Base-by-base conservation (phyloP, 2,888 invertebrate genomes). In the Drosophila subquinaria region DNA sequence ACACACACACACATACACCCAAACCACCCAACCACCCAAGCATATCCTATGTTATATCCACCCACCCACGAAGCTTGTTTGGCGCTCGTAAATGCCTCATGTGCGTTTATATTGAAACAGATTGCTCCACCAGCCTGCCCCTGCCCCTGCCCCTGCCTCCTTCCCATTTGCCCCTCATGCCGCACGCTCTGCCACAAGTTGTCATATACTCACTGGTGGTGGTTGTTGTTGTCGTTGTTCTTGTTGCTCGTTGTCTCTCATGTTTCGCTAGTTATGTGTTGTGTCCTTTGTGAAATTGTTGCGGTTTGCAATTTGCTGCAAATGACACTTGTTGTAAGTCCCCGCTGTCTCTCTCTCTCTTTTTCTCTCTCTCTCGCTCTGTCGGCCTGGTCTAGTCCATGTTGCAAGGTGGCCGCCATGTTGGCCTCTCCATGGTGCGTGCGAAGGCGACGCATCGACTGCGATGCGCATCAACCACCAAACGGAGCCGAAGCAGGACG, bases 81-180 rank as follows among this genome's bases (percentile, higher is more conserved):
- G 67, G 69, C 76, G 71, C 86, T 80, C 89, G 86, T 88, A 87
- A 86, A 88, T 87, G 86, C 90, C 81, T 85, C 83, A 83, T 88
- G 88, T 84, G 83, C 82, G 76, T 81, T 91, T 91, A 91, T 91
- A 92, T 92, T 92, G 92, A 92, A 92, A 92, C 91, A 92, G 92
- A 92, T 92, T 92, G 92, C 90, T 85, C 72, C 74, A 75, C 74
- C 82, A 83, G 74, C 60, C 56, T 50, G 53, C 30, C 17, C 43
- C 17, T 9, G n/a, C n/a, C n/a, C 59, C 56, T 50, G 53, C 30
- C 17, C 43, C 17, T 9, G 17, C 30, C 11, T 51, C 33, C 72
- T 13, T 11, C 51, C 45, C 27, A 10, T n/a, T 15, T 40, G 17
- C 36, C 35, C n/a, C 47, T 42, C 38, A 4, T 56, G 20, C 1